Evolutionary conservation across 2,888 invertebrate genomes (phyloP), one percentile per base, ranked within the genome.

Genomic region (Cancer borealis): DNA sequence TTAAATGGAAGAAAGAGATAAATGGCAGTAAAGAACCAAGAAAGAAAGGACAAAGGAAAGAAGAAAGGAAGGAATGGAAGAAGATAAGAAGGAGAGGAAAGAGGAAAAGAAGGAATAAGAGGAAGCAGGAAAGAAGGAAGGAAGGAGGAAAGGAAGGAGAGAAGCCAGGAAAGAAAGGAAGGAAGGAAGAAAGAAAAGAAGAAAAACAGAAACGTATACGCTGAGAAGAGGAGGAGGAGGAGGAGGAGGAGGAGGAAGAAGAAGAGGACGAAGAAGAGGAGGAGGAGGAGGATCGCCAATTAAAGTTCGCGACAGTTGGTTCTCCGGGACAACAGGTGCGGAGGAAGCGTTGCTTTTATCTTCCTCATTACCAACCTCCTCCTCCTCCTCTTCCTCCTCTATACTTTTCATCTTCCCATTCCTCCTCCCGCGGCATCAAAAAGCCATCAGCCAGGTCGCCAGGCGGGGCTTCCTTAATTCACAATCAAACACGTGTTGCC

Each of bases 251-350:
- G 30, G 30, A 30, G 79, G 30, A 30, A 8, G 79, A 79, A 8
- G 79, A 79, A 12, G 30, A 79, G 12, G 26, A 30, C 12, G 30
- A 79, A 14, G 30, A 79, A 10, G 79, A 79, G 30, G 79, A 79
- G 10, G 79, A 30, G 79, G 79, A 79, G 79, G 79, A 79, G 79
- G 79, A 30, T 79, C 21, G 30, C 79, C 79, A 79, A 90, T 60
- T 54, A 90, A 30, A 54, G 17, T 47, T 49, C 26, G 26, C 90
- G 90, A 90, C 90, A 49, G 47, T 49, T 90, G 46, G 90, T 90
- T 46, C 79, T 79, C 30, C 79, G 79, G 79, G 79, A 79, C 73
- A 79, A 79, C 79, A 79, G 79, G 79, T 79, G 79, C 79, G 21
- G 30, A 21, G n/a, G 54, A 49, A 39, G 47, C 30, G 47, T n/a